These are phyloP conservation scores for Phalacrocorax pelagicus DNA, from an alignment of 2,113 vertebrate genomes.

Conservation along the genomic window DNA sequence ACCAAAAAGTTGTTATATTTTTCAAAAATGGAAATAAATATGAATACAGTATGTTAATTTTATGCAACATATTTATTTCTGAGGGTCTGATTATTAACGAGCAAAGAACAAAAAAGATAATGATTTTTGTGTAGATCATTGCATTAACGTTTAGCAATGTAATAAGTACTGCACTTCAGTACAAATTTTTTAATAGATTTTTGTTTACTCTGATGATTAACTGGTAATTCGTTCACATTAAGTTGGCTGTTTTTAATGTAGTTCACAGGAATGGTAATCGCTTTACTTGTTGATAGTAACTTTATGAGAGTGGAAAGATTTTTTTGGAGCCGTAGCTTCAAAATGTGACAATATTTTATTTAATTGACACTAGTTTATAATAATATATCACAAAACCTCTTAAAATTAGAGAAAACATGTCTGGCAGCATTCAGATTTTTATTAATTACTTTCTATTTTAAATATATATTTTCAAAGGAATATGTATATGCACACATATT, in stretches of 20 bases:
- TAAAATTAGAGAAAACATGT: not conserved
- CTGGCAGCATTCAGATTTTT: not conserved
- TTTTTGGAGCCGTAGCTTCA: not conserved
- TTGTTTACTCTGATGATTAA: slow-evolving; percentile 61
- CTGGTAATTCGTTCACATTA: slow-evolving; percentile 26
- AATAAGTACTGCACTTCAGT: slow-evolving; percentile 35
- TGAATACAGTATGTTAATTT: slow-evolving; percentile 35
- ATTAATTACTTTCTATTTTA: not conserved
- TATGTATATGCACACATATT: not conserved
- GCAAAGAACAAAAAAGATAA: slow-evolving; percentile 48
- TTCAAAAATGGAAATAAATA: not conserved
- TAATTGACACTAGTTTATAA: not conserved
- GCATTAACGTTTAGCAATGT: slow-evolving; percentile 3
- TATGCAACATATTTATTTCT: slow-evolving; percentile 51
- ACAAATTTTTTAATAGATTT: slow-evolving; percentile 47
- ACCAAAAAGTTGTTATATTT: not conserved
- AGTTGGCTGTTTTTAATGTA: slow-evolving; percentile 26
- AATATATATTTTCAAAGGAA: too few species aligned
- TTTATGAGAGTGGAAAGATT: not conserved
- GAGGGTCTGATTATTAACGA: slow-evolving; percentile 46
- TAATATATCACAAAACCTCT: not conserved
- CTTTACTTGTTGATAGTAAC: slow-evolving; percentile 16
- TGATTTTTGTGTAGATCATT: slow-evolving; percentile 39
- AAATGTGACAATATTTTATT: not conserved
- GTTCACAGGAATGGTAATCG: slow-evolving; percentile 16